phyloP scores from a whole-genome alignment of 1,140 invertebrate genomes.

The Drosophila mojavensis region DNA sequence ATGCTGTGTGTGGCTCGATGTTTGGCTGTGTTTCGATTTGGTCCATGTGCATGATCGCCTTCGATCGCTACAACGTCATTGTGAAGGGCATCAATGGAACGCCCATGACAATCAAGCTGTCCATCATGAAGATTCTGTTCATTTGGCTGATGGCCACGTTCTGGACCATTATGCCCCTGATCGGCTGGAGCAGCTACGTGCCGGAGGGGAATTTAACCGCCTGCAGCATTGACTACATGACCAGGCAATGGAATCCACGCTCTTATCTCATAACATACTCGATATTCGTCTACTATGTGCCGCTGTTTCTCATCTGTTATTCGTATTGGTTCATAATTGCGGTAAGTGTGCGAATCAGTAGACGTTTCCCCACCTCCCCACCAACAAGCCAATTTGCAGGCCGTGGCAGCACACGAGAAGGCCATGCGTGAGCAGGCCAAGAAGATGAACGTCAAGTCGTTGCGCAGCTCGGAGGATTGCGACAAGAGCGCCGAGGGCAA shows the following conservation, averaged over 20 bases:
- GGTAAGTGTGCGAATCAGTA: slow-evolving; percentile 69
- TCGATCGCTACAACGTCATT: slow-evolving; percentile 95
- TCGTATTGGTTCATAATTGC: slow-evolving; percentile 92
- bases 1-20: slow-evolving; percentile 91
- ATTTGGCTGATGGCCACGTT: slow-evolving; percentile 89
- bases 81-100: slow-evolving; percentile 89
- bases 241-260: slow-evolving; percentile 86
- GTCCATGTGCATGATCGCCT: slow-evolving; percentile 93
- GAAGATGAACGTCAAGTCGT: slow-evolving; percentile 93
- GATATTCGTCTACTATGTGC: slow-evolving; percentile 89
- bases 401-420: slow-evolving; percentile 92
- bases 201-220: slow-evolving; percentile 94
- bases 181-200: slow-evolving; percentile 90
- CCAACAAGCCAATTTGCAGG: slow-evolving; percentile 73
- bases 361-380: too few species aligned
- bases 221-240: slow-evolving; percentile 93
- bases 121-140: slow-evolving; percentile 88
- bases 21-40: slow-evolving; percentile 93
- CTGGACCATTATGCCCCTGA: slow-evolving; percentile 89
- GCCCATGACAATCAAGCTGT: slow-evolving; percentile 88
- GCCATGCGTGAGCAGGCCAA: slow-evolving; percentile 92
- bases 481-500: slow-evolving; percentile 90
- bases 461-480: slow-evolving; percentile 88
- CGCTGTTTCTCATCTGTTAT: slow-evolving; percentile 89
- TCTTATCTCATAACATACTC: slow-evolving; percentile 90